Conservation (phyloP, 2,888 invertebrate species). For the Drosophila parthenogenetica region DNA sequence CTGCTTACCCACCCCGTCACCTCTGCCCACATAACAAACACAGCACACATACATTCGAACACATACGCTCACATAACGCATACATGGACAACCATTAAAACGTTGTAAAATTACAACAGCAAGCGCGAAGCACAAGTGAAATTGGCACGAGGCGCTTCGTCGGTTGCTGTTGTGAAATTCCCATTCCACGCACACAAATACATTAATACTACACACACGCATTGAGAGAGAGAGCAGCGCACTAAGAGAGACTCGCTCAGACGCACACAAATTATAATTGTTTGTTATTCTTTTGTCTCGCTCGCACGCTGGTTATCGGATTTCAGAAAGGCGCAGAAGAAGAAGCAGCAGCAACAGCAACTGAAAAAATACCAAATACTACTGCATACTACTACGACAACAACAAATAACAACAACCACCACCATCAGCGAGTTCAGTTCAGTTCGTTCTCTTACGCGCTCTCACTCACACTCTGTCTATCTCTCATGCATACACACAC, state of each 20-base stretch:
- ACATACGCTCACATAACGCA: constrained; percentile 12
- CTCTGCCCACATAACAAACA: not conserved
- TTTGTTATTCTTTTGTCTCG: constrained; percentile 78
- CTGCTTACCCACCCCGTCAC: constrained; percentile 22
- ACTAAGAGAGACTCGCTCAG: constrained; percentile 49
- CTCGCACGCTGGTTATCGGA: constrained; percentile 78
- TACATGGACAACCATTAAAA: constrained; percentile 27
- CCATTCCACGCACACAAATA: constrained; percentile 58
- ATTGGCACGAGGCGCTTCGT: constrained; percentile 68
- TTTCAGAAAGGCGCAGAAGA: constrained; percentile 69
- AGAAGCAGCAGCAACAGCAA: constrained; percentile 47
- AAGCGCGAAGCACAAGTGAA: constrained; percentile 63
- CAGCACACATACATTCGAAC: not conserved
- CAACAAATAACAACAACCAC: constrained; percentile 30
- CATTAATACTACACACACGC: constrained; percentile 21
- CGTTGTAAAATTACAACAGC: constrained; percentile 62
- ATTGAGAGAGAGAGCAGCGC: constrained; percentile 8
- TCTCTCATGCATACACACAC: constrained; percentile 19
- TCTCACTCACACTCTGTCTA: not conserved
- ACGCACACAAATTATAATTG: constrained; percentile 73
- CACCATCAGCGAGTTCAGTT: constrained; percentile 31
- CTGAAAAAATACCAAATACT: constrained; percentile 62
- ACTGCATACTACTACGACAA: constrained; percentile 69
- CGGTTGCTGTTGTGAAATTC: constrained; percentile 73
- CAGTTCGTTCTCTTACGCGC: constrained; percentile 30